Evolutionary conservation across 37 sponge, comb jelly and placozoan genomes (phyloP).

Genomic region (Ephydatia muelleri): DNA sequence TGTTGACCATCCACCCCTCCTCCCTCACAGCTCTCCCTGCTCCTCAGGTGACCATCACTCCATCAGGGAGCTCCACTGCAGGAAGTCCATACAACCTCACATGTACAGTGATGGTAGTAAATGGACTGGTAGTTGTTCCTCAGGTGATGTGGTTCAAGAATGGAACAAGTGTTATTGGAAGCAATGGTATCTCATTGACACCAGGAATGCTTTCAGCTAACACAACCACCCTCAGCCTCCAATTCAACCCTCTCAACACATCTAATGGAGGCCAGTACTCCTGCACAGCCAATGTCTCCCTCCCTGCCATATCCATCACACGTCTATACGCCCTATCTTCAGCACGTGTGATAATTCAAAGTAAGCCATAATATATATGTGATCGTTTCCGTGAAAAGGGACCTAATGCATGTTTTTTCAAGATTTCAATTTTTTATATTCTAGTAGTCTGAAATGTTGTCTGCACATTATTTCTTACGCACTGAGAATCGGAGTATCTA

Average conservation of each 20-base stretch:
- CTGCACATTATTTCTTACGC: too few species aligned
- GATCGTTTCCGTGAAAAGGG: too few species aligned
- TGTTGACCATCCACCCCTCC: background rate
- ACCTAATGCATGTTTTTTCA: too few species aligned
- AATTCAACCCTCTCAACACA: constrained; percentile 24
- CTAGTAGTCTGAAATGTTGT: too few species aligned
- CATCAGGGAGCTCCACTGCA: constrained; percentile 1
- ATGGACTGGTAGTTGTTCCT: background rate
- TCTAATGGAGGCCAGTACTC: constrained; percentile 46
- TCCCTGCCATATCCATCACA: background rate
- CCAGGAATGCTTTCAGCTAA: background rate
- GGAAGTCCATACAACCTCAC: constrained; percentile 3
- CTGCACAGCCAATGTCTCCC: constrained; percentile 25
- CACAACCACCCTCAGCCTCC: background rate
- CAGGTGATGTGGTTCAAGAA: background rate
- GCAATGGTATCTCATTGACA: background rate
- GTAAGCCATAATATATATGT: constrained; percentile 9
- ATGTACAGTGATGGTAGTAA: constrained; percentile 19
- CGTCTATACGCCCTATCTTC: background rate
- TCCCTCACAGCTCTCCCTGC: constrained; percentile 1
- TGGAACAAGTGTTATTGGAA: background rate
- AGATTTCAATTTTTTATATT: too few species aligned
- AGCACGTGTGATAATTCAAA: constrained; percentile 11
- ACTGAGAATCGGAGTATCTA: too few species aligned
- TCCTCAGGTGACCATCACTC: background rate